Base-by-base conservation (phyloP, 2,888 invertebrate genomes). In the Linyphia triangularis region DNA sequence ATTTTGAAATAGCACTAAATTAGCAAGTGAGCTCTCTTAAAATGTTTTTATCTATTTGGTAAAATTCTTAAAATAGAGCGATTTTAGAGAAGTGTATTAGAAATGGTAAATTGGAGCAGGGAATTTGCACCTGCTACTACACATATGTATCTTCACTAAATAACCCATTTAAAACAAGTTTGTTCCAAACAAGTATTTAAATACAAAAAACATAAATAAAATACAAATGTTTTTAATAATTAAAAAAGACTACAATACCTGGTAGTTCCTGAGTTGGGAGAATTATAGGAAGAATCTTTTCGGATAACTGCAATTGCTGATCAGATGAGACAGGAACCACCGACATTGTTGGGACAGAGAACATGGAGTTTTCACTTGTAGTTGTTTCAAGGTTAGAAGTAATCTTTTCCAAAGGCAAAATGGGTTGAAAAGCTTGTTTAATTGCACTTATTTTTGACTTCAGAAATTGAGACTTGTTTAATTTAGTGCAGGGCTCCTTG, bases 281-380 rank as follows among this genome's bases (percentile, higher is more conserved):
- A 73, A 81, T 43, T 22, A 81, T 37, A n/a, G 85, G 78, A 24
- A 85, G 57, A 33, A 72, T 51, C 57, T 85, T 85, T 19, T 85
- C 79, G 16, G 85, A 37, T 6, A 67, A 51, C 16, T 79, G 65
- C n/a, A 67, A 67, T 9, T 79, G 67, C 13, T 81, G 59, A 40
- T 26, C 65, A 24, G 78, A 67, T 19, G 78, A 79, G 10, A 78
- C 69, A 1, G 85, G 77, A 30, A 78, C 59, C 19, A 85, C 70
- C 13, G 85, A 59, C 6, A 69, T 40, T 13, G 83, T 30, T 9
- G 83, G 59, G 16, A 73, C 19, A 43, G 61, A 57, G 9, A 61
- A 10, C 16, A 63, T 19, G 5, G 70, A 13, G 28, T 26, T 16
- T 22, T 67, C 86, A 73, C 9, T 57, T 37, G 40, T 19, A 67